Evolutionary conservation across 2,797 vertebrate genomes (phyloP).

Genomic region (Myotis daubentonii): DNA sequence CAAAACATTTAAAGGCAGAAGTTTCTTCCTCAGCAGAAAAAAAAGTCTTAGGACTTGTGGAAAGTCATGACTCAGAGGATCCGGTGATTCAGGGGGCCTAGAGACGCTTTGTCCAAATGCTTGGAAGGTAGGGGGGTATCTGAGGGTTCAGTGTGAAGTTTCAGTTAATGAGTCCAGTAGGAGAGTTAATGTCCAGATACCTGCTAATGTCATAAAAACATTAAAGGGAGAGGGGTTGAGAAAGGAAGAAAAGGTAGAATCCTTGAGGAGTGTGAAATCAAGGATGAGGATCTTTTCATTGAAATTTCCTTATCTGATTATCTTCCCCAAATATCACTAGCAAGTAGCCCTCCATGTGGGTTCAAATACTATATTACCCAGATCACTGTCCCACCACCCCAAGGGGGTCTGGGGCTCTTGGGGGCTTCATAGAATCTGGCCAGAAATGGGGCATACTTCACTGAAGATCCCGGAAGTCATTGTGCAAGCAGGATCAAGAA

Average conservation of each 20-base stretch:
- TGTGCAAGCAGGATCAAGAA: background rate
- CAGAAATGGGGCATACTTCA: background rate
- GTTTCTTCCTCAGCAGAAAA: slow-evolving; percentile 49
- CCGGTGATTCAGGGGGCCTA: background rate
- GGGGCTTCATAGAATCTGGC: background rate
- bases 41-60: background rate
- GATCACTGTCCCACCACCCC: background rate
- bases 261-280: background rate
- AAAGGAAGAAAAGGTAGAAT: background rate
- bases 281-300: background rate
- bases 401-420: background rate
- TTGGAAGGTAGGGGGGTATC: background rate
- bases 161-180: background rate
- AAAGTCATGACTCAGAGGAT: slow-evolving; percentile 42
- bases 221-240: background rate
- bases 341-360: background rate
- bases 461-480: background rate
- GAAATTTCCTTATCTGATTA: background rate
- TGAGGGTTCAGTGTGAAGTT: background rate
- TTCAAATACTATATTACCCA: background rate
- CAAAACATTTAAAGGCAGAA: slow-evolving; percentile 60
- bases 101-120: background rate
- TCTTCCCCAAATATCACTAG: background rate
- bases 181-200: background rate
- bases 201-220: background rate